Evolutionary conservation across 2,113 vertebrate genomes (phyloP).

Genomic region (Brachirus orientalis): DNA sequence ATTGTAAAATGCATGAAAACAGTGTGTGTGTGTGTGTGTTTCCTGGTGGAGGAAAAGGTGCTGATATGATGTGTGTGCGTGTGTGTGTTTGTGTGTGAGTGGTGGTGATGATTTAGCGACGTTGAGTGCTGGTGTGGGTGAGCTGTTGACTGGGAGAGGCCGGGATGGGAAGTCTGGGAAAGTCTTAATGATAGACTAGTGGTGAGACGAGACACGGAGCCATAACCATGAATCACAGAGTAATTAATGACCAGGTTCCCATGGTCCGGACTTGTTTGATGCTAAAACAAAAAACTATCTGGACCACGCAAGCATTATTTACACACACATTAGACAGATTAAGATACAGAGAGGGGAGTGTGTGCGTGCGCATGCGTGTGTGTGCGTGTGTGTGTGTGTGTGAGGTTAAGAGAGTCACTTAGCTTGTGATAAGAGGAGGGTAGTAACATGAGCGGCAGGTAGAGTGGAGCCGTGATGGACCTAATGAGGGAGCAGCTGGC

Average conservation of each 20-base stretch:
- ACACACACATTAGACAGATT: slow-evolving; percentile 72
- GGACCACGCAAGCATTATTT: slow-evolving; percentile 63
- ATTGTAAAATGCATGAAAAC: background rate
- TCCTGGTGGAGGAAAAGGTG: background rate
- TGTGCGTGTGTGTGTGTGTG: too few relatives aligned
- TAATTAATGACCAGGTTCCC: slow-evolving; percentile 75
- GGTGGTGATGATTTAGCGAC: slow-evolving; percentile 21
- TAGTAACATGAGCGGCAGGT: slow-evolving; percentile 51
- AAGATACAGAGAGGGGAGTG: slow-evolving; percentile 29
- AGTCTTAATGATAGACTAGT: slow-evolving; percentile 71
- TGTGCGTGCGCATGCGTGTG: too few relatives aligned
- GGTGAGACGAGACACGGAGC: slow-evolving; percentile 67
- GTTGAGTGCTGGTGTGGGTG: slow-evolving; percentile 51
- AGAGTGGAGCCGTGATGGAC: slow-evolving; percentile 45
- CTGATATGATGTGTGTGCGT: slow-evolving; percentile 31
- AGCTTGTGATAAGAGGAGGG: slow-evolving; percentile 56
- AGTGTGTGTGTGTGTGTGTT: slow-evolving; percentile 32
- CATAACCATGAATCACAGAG: slow-evolving; percentile 71
- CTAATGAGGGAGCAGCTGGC: slow-evolving; percentile 67
- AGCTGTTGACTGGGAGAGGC: slow-evolving; percentile 59
- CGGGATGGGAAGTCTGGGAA: slow-evolving; percentile 75
- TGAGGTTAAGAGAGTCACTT: slow-evolving; percentile 37
- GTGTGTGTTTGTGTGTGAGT: background rate
- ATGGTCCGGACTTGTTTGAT: slow-evolving; percentile 66
- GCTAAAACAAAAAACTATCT: slow-evolving; percentile 71